Evolutionary conservation across 2,113 vertebrate species (phyloP).

Genomic region (Pterophyllum scalare): DNA sequence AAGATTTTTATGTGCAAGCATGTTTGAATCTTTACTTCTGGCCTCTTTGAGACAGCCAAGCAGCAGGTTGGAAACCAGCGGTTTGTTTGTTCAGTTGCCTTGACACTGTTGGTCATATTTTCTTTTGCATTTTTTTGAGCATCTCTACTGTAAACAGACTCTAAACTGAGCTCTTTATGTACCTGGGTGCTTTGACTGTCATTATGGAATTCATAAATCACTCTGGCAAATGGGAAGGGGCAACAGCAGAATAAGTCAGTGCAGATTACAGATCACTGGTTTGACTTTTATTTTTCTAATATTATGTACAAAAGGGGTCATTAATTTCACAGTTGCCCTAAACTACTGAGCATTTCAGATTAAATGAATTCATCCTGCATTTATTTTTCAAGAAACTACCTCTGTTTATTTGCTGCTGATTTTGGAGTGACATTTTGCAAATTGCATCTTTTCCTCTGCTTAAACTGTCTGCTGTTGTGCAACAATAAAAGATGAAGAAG

Average conservation of each 20-base stretch:
- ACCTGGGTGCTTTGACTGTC: not conserved
- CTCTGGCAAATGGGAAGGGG: constrained; percentile 1
- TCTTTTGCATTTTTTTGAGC: not conserved
- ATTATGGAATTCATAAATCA: not conserved
- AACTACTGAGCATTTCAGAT: constrained; percentile 25
- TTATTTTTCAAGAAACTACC: constrained; percentile 57
- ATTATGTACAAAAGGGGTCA: not conserved
- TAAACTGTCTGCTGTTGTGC: constrained; percentile 54
- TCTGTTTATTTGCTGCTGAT: constrained; percentile 40
- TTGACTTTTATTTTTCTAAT: not conserved
- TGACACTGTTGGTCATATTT: not conserved
- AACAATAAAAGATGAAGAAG: constrained; percentile 54
- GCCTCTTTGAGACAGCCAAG: not conserved
- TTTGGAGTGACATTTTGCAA: constrained; percentile 26
- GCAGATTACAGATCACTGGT: not conserved
- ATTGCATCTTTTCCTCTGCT: constrained; percentile 51
- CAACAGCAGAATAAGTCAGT: constrained; percentile 5
- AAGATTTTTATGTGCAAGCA: not conserved
- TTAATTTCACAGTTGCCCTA: constrained; percentile 26
- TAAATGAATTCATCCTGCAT: constrained; percentile 9
- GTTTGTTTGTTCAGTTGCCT: not conserved
- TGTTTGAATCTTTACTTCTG: not conserved
- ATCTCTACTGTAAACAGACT: not conserved
- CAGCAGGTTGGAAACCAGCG: not conserved
- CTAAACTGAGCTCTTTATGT: not conserved